These are phyloP conservation scores for Varecia variegata DNA, from an alignment of 2,797 vertebrate species.

Conservation along the genomic window DNA sequence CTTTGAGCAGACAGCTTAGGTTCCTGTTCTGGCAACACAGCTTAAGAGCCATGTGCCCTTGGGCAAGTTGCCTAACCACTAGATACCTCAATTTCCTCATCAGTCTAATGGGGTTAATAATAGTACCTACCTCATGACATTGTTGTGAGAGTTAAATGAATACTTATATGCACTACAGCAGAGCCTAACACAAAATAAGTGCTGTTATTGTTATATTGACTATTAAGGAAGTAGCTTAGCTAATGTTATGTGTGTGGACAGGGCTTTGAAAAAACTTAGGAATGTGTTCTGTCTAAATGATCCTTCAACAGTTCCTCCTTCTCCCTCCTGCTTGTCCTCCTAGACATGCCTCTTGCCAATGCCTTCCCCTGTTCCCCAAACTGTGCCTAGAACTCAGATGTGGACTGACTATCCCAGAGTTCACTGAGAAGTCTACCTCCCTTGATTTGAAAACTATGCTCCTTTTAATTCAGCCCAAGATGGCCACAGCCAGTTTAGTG, in stretches of 20 bases:
- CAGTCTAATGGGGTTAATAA: conserved; percentile 2
- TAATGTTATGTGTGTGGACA: background rate
- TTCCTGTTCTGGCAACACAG: conserved; percentile 39
- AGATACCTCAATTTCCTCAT: conserved; percentile 51
- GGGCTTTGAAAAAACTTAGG: background rate
- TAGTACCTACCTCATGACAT: background rate
- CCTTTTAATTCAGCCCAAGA: background rate
- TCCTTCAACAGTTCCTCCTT: background rate
- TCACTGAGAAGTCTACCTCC: background rate
- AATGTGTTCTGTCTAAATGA: background rate
- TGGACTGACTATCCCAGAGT: background rate
- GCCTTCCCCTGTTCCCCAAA: background rate
- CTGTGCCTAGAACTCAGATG: background rate
- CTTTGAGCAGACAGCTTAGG: background rate
- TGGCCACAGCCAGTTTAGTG: background rate
- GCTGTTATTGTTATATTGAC: background rate
- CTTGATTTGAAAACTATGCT: background rate
- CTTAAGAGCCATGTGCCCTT: background rate
- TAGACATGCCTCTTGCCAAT: background rate
- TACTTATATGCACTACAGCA: background rate
- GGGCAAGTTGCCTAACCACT: conserved; percentile 40
- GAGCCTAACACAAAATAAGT: background rate
- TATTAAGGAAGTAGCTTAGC: conserved; percentile 32
- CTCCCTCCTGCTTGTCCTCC: background rate
- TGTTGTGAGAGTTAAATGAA: background rate